phyloP scores from a whole-genome alignment of 2,888 invertebrate species.

The Leptopilina drosophilae region DNA sequence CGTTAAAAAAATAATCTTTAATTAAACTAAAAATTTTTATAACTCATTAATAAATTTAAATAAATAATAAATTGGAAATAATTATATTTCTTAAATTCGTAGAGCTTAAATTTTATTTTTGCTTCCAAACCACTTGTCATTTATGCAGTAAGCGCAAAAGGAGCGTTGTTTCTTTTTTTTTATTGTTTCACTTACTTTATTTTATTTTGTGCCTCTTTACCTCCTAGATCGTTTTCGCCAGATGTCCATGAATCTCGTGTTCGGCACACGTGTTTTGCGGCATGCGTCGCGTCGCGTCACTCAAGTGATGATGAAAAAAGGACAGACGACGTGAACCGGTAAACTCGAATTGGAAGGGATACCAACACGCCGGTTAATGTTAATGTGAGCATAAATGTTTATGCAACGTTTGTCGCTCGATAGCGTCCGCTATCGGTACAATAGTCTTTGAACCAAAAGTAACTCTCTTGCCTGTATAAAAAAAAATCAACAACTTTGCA shows the following conservation, averaged over 20 bases:
- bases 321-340: slow-evolving; percentile 44
- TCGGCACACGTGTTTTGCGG: slow-evolving; percentile 61
- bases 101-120: too few relatives aligned
- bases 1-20: too few relatives aligned
- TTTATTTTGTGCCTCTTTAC: slow-evolving; percentile 47
- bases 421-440: slow-evolving; percentile 64
- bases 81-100: too few relatives aligned
- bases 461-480: slow-evolving; percentile 18
- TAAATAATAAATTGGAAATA: too few relatives aligned
- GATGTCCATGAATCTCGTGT: slow-evolving; percentile 61
- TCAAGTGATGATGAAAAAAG: slow-evolving; percentile 49
- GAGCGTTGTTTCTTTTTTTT: background rate
- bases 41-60: too few relatives aligned
- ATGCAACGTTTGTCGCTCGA: slow-evolving; percentile 61
- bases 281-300: slow-evolving; percentile 55
- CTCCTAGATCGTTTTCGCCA: slow-evolving; percentile 56
- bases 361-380: slow-evolving; percentile 52
- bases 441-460: slow-evolving; percentile 51
- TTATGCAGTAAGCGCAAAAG: slow-evolving; percentile 31
- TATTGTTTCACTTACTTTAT: slow-evolving; percentile 26
- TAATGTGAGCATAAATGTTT: slow-evolving; percentile 67
- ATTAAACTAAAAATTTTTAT: too few relatives aligned
- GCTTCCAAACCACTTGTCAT: too few relatives aligned
- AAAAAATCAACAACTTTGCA: background rate
- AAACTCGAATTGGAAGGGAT: slow-evolving; percentile 50